Base-by-base conservation (phyloP, 2,888 invertebrate genomes). In the Adelognathus sp. region DNA sequence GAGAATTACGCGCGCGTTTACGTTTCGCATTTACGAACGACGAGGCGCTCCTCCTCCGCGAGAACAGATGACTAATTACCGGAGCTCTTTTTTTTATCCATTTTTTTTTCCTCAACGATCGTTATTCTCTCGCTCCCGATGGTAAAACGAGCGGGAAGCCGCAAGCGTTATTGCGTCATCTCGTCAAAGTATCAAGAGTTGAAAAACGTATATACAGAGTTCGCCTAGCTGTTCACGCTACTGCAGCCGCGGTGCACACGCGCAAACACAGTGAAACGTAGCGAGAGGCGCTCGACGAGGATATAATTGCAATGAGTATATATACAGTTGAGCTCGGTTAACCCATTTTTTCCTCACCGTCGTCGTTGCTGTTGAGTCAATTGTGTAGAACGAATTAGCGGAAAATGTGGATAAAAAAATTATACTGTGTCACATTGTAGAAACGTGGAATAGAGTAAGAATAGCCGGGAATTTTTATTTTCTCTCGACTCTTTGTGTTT, bases 61-160 rank as follows among this genome's bases (percentile, higher is more conserved):
- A 50, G 14, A 64, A 67, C 79, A 78, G 72, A 79, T 81, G 76
- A 79, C 76, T 81, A 81, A 81, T 81, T 81, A 81, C 79, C 70
- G 56, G n/a, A 63, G 44, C 64, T 75, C 70, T 27, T 60, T 66
- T 66, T 60, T 66, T n/a, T n/a, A n/a, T n/a, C n/a, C n/a, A n/a
- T n/a, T n/a, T n/a, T n/a, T n/a, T n/a, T n/a, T n/a, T n/a, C n/a
- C 60, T 70, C 54, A 66, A 60, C 70, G 61, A 76, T 76, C 61
- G 63, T 56, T 66, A 54, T 44, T 27, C 60, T 69, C 56, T 71
- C 39, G 27, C 60, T 66, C 21, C 64, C 73, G 74, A 74, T 74
- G 50, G 74, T 73, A 61, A 52, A 36, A 33, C 33, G 50, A 9
- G 41, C 31, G 16, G n/a, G n/a, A n/a, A n/a, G n/a, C n/a, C n/a